phyloP scores from a whole-genome alignment of 2,888 invertebrate species.

The Molanna angustata region DNA sequence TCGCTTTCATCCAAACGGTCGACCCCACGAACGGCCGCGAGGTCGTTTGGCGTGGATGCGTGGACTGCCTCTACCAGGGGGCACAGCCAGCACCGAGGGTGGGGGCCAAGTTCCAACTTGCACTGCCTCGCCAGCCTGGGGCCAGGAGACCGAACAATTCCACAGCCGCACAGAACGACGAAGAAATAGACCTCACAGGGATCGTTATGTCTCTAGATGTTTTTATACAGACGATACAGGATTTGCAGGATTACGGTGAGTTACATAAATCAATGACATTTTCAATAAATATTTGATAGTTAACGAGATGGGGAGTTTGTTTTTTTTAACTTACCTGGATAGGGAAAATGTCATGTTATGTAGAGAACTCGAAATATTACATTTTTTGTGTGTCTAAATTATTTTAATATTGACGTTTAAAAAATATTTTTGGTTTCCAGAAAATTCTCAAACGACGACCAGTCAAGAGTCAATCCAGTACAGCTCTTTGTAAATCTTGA shows the following conservation, averaged over 20 bases:
- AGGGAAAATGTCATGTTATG: too few relatives aligned
- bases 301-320: too few relatives aligned
- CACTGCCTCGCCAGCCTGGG: too few relatives aligned
- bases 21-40: conserved; percentile 17
- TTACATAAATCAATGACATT: too few relatives aligned
- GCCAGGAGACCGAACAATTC: conserved; percentile 16
- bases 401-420: too few relatives aligned
- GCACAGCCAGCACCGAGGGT: conserved; percentile 19
- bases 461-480: too few relatives aligned
- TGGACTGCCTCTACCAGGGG: conserved; percentile 22
- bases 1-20: conserved; percentile 19
- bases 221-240: conserved; percentile 10
- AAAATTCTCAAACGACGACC: too few relatives aligned
- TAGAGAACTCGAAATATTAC: too few relatives aligned
- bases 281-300: too few relatives aligned
- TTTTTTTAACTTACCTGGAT: not conserved
- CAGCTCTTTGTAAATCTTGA: too few relatives aligned
- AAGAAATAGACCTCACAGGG: conserved; percentile 12
- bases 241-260: conserved; percentile 8
- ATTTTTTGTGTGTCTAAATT: too few relatives aligned
- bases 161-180: conserved; percentile 2
- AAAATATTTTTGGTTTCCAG: too few relatives aligned
- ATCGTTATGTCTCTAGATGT: conserved; percentile 4
- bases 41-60: conserved; percentile 22
- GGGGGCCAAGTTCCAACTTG: conserved; percentile 20